These are phyloP conservation scores for Nyctibius grandis DNA, from an alignment of 2,797 vertebrate species.

Conservation along the genomic window DNA sequence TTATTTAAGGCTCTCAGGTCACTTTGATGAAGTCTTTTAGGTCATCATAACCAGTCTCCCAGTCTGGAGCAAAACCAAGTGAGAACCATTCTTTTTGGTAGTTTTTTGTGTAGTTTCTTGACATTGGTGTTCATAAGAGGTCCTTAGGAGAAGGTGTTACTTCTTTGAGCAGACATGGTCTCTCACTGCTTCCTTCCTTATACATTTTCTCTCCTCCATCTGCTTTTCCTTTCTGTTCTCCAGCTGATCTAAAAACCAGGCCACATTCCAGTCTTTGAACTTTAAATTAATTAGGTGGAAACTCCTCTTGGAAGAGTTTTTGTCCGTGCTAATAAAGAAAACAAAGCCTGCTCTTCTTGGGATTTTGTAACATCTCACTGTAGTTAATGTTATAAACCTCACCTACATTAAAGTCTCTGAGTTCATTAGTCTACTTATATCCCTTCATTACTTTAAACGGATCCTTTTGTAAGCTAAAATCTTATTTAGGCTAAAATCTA, in stretches of 20 bases:
- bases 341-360: background rate
- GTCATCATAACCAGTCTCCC: background rate
- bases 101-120: background rate
- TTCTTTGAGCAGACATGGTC: accelerated
- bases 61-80: background rate
- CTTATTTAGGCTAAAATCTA: background rate
- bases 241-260: background rate
- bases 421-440: background rate
- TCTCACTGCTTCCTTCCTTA: background rate
- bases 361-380: background rate
- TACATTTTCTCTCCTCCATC: background rate
- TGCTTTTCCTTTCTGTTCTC: background rate
- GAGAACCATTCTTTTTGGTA: accelerated
- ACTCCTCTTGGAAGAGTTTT: background rate
- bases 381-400: background rate
- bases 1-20: background rate
- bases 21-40: background rate
- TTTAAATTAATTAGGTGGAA: background rate
- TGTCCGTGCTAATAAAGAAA: background rate
- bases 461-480: background rate
- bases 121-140: accelerated
- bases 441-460: background rate
- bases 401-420: background rate
- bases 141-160: background rate
- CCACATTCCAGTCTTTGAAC: background rate